Evolutionary conservation across 2,113 vertebrate genomes (phyloP).

Genomic region (Tragulus kanchil): DNA sequence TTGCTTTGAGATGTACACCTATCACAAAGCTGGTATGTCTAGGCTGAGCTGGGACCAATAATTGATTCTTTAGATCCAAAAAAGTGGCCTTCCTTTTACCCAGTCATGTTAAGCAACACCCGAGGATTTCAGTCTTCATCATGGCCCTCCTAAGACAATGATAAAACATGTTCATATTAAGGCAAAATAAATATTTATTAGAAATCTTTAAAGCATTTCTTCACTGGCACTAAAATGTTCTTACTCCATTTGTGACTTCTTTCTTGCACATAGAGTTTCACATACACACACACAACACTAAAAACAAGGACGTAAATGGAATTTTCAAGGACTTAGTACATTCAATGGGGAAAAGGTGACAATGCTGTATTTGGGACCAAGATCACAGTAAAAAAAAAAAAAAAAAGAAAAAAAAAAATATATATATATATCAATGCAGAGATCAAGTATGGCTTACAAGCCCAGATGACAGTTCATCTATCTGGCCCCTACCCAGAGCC

Average conservation of each 20-base stretch:
- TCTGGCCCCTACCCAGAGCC: not conserved
- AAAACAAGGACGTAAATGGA: conserved; percentile 56
- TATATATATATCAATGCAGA: not conserved
- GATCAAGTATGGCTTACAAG: conserved; percentile 63
- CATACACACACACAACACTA: conserved; percentile 17
- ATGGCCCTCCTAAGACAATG: not conserved
- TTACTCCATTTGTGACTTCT: conserved; percentile 42
- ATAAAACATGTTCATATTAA: conserved; percentile 33
- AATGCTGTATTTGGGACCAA: conserved; percentile 61
- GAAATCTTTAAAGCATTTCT: conserved; percentile 59
- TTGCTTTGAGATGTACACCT: not conserved
- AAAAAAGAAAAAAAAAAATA: not conserved
- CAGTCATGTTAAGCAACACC: not conserved
- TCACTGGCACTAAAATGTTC: conserved; percentile 25
- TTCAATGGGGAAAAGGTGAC: not conserved
- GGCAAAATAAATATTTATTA: conserved; percentile 84
- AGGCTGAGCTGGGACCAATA: not conserved
- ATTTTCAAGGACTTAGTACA: conserved; percentile 45
- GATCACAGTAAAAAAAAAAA: conserved; percentile 60
- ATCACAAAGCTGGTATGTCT: not conserved
- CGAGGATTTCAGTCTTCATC: not conserved
- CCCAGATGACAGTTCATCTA: not conserved
- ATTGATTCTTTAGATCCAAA: not conserved
- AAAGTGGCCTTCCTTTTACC: not conserved
- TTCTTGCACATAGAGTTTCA: conserved; percentile 59